Evolutionary conservation across 1,140 invertebrate species (phyloP).

Genomic region (Drosophila trapezifrons): DNA sequence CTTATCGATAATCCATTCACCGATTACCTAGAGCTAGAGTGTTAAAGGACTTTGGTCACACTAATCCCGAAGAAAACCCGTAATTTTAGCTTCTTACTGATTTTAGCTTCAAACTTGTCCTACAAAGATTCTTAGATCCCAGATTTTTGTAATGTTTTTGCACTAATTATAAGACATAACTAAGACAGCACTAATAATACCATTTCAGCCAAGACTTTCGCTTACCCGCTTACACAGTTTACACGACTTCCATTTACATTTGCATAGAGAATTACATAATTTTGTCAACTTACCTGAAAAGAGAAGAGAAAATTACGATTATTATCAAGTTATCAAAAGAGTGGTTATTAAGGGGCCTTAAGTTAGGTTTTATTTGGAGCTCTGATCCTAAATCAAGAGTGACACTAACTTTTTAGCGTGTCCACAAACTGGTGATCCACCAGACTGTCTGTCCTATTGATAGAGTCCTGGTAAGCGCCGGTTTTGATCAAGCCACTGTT

Average conservation of each 20-base stretch:
- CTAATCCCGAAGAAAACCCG: neutral
- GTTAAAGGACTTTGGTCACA: no score
- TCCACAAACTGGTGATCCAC: slow-evolving; percentile 11
- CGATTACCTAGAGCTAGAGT: no score
- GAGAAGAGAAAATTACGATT: slow-evolving; percentile 1
- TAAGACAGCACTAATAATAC: no score
- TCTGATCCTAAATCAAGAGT: neutral
- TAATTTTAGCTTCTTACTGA: no score
- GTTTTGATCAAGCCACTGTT: neutral
- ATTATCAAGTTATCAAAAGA: neutral
- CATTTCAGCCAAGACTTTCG: slow-evolving; percentile 30
- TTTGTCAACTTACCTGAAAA: slow-evolving; percentile 72
- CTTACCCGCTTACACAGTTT: slow-evolving; percentile 47
- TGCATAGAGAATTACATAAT: neutral
- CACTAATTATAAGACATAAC: no score
- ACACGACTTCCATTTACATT: neutral
- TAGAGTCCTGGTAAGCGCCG: neutral
- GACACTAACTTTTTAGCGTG: slow-evolving; percentile 7
- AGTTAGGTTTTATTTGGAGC: neutral
- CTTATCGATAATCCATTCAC: no score
- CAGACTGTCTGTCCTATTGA: neutral
- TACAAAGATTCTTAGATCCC: neutral
- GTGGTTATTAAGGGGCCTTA: neutral
- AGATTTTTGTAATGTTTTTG: neutral
- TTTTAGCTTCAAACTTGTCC: neutral